phyloP scores from a whole-genome alignment of 2,797 vertebrate genomes.

The Poecilia picta region DNA sequence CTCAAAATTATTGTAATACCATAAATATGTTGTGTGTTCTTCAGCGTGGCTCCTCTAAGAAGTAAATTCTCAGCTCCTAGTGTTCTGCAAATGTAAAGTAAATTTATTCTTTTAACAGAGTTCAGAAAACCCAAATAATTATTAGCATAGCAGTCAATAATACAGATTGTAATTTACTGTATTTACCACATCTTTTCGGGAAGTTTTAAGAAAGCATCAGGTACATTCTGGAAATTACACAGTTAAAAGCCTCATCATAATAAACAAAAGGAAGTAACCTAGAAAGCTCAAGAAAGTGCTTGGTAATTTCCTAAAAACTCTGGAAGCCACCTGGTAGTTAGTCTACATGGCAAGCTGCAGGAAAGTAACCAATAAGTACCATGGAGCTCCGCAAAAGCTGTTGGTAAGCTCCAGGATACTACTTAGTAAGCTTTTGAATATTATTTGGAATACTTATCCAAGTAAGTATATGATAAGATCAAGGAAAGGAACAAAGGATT shows the following conservation, averaged over 20 bases:
- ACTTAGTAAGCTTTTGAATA: neutral
- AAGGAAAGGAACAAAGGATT: neutral
- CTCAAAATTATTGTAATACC: constrained; percentile 77
- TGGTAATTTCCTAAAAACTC: neutral
- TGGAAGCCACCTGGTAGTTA: neutral
- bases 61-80: constrained; percentile 96
- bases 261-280: neutral
- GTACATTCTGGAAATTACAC: neutral
- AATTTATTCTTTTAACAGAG: neutral
- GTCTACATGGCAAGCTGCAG: neutral
- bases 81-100: constrained; percentile 81
- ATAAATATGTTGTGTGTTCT: constrained; percentile 95
- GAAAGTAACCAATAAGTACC: neutral
- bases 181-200: neutral
- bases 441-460: neutral
- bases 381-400: neutral
- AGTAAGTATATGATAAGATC: neutral
- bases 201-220: neutral
- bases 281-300: neutral
- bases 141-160: neutral
- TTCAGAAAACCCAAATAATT: constrained; percentile 1
- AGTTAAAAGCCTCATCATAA: neutral
- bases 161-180: neutral
- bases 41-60: constrained; percentile 95
- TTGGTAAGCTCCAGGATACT: neutral